Percentiles rank a stretch among this genome's conserved stretches.
Conservation (phyloP, 2,888 invertebrate genomes). For the Macrophya alboannulata region DNA sequence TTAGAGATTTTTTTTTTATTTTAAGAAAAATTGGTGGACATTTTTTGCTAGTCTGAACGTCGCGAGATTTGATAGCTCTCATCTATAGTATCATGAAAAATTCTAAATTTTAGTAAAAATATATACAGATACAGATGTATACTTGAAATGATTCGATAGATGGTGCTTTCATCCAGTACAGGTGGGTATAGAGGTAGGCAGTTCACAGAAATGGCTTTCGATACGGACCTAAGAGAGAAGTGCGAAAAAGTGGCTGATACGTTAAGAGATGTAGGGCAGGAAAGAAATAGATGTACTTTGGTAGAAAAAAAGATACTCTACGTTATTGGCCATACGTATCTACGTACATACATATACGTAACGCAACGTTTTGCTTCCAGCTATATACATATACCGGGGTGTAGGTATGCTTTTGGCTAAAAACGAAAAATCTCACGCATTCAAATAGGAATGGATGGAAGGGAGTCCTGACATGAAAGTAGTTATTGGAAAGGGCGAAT, state of each 20-base stretch:
- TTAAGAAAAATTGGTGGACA: not conserved
- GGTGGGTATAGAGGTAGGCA: not conserved
- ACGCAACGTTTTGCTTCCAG: not conserved
- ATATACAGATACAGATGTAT: not conserved
- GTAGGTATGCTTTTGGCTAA: slow-evolving; percentile 35
- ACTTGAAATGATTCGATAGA: not conserved
- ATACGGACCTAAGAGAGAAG: not conserved
- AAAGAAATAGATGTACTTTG: slow-evolving; percentile 10
- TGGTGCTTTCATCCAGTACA: not conserved
- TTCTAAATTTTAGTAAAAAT: not conserved
- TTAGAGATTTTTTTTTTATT: not conserved
- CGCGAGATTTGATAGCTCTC: not conserved
- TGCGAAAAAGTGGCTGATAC: not conserved
- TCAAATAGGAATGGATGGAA: slow-evolving; percentile 44
- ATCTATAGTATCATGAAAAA: not conserved
- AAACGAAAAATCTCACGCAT: slow-evolving; percentile 51
- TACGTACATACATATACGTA: slow-evolving; percentile 6
- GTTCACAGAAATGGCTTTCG: not conserved
- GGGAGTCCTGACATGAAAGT: slow-evolving; percentile 46
- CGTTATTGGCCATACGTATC: slow-evolving; percentile 30
- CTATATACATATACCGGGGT: not conserved
- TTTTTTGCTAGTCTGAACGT: slow-evolving; percentile 5
- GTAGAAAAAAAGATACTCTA: slow-evolving; percentile 24
- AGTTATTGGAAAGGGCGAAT: slow-evolving; percentile 54
- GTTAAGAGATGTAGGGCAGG: slow-evolving; percentile 7